These are phyloP conservation scores for Arctopsyche grandis DNA, from an alignment of 1,140 invertebrate genomes.

Conservation along the genomic window DNA sequence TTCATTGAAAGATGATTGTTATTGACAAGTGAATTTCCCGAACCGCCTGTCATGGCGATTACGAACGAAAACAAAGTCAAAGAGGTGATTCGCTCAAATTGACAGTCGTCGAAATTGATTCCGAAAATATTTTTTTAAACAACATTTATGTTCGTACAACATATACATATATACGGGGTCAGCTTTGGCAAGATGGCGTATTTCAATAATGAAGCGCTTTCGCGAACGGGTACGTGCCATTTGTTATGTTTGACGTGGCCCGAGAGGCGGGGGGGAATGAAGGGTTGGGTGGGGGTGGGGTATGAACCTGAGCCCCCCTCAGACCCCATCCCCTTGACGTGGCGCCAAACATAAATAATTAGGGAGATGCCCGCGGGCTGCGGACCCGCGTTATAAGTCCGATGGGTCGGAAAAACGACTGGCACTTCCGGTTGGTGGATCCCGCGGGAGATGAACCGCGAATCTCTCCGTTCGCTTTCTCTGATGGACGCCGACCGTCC, in stretches of 20 bases:
- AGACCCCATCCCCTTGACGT: not conserved
- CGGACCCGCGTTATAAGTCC: constrained; percentile 13
- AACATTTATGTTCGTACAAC: not conserved
- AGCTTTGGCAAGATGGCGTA: not conserved
- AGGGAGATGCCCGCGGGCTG: not conserved
- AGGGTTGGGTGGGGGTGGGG: not conserved
- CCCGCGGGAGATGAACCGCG: constrained; percentile 18
- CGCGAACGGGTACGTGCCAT: constrained; percentile 23
- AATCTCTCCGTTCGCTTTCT: constrained; percentile 1
- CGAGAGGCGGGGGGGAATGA: not conserved
- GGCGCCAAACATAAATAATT: constrained; percentile 35
- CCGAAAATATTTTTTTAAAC: not conserved
- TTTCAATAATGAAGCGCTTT: constrained; percentile 36
- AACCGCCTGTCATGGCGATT: too few relatives aligned
- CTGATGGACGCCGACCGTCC: not conserved
- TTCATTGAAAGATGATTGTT: too few relatives aligned
- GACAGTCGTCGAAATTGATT: not conserved
- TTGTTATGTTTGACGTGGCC: constrained; percentile 34
- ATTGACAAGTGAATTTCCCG: too few relatives aligned
- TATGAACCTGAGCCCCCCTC: not conserved
- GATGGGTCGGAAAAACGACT: constrained; percentile 36
- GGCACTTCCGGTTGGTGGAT: constrained; percentile 14
- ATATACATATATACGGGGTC: not conserved
- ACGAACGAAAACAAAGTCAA: too few relatives aligned
- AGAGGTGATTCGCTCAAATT: not conserved